Base-by-base conservation (phyloP, 1,140 invertebrate genomes). In the Aethina tumida region DNA sequence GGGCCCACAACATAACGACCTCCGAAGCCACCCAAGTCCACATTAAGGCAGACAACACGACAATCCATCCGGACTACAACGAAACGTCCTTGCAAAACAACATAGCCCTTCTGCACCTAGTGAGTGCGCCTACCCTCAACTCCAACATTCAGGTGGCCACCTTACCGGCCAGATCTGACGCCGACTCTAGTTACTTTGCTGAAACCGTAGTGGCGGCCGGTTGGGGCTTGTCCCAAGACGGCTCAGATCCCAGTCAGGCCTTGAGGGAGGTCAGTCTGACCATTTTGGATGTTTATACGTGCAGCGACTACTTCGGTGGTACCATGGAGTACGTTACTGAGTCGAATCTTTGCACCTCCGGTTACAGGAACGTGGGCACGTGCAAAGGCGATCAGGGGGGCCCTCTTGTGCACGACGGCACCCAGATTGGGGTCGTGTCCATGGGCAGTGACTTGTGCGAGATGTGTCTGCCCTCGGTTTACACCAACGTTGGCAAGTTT, bases 311-410 rank as follows among this genome's bases (percentile, higher is more conserved):
- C n/a, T n/a, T n/a, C n/a, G n/a, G n/a, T n/a, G n/a, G n/a, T n/a
- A n/a, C n/a, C n/a, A n/a, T n/a, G n/a, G n/a, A n/a, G n/a, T n/a
- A n/a, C n/a, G n/a, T n/a, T n/a, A n/a, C n/a, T n/a, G n/a, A n/a
- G n/a, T n/a, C n/a, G n/a, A n/a, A n/a, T n/a, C n/a, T n/a, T n/a
- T n/a, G n/a, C n/a, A n/a, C n/a, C n/a, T 15, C 20, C 22, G 37
- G 37, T 2, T 1, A 8, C 28, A 33, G 31, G 8, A 39, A 31
- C n/a, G 33, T 26, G 53, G 84, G 89, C 53, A 75, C 83, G 5
- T 90, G 85, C 52, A 77, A 83, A 59, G 84, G 84, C n/a, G 85
- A 89, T 59, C 87, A 81, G 28, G 84, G 84, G 4, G 86, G 85
- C 16, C 84, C 86, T 1, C 51, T 90, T 4, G 84, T 87, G 75